phyloP scores from a whole-genome alignment of 2,797 vertebrate species.

The Emys orbicularis region DNA sequence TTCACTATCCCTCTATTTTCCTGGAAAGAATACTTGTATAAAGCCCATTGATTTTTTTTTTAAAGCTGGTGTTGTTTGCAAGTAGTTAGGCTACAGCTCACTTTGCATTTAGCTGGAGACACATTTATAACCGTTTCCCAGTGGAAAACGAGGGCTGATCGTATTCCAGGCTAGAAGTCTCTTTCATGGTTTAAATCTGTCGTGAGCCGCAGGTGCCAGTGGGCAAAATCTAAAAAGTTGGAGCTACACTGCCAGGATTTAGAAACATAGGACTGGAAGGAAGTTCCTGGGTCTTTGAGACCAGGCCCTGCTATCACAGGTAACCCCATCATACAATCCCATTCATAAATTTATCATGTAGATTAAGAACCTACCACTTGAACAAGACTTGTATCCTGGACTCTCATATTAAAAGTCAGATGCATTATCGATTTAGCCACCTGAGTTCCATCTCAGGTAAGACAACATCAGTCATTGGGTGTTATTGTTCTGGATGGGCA shows the following conservation, averaged over 20 bases:
- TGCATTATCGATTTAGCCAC: not conserved
- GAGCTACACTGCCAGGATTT: not conserved
- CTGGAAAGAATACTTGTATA: constrained; percentile 29
- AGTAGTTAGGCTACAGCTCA: not conserved
- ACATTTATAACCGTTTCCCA: not conserved
- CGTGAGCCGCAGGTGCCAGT: not conserved
- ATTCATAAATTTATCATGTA: not conserved
- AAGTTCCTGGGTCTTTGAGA: not conserved
- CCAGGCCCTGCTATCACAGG: not conserved
- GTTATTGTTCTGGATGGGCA: not conserved
- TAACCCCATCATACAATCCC: not conserved
- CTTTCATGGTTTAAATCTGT: not conserved
- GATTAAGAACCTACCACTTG: not conserved
- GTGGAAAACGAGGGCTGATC: not conserved
- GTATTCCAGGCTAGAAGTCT: not conserved
- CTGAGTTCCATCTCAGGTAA: not conserved
- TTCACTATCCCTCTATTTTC: constrained; percentile 45
- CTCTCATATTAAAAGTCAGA: not conserved
- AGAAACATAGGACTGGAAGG: not conserved
- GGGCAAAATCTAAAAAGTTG: not conserved
- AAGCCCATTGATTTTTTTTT: constrained; percentile 44
- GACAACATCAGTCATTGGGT: not conserved
- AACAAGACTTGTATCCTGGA: not conserved
- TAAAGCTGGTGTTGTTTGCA: constrained; percentile 32
- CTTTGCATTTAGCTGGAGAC: constrained; percentile 9